Evolutionary conservation across 2,888 invertebrate species (phyloP).

Genomic region (Cyaniris semiargus): DNA sequence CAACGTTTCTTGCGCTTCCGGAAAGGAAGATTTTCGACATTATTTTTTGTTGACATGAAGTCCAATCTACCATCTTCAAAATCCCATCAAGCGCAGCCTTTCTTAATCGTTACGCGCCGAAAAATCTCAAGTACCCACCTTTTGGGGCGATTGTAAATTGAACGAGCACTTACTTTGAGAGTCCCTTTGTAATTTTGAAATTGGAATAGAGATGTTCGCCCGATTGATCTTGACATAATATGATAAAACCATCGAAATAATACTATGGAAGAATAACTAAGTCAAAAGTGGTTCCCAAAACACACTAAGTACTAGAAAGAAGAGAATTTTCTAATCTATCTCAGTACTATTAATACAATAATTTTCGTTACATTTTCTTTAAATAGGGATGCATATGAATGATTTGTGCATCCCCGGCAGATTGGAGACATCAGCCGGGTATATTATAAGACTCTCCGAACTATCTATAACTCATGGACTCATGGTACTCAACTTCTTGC

Average conservation of each 20-base stretch:
- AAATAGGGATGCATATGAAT: no score
- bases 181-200: slow-evolving; percentile 17
- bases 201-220: slow-evolving; percentile 9
- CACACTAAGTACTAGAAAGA: no score
- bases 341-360: no score
- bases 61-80: neutral
- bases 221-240: neutral
- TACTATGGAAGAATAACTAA: neutral
- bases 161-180: slow-evolving; percentile 7
- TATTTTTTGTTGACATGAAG: neutral
- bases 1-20: no score
- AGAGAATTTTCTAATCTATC: no score
- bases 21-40: neutral
- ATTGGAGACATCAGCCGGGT: no score
- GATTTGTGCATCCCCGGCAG: no score
- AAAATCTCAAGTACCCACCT: slow-evolving; percentile 6
- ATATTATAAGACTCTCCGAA: no score
- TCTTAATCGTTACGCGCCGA: slow-evolving; percentile 4
- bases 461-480: no score
- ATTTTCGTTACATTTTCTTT: no score
- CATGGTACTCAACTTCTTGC: no score
- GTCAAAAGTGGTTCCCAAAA: neutral
- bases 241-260: neutral
- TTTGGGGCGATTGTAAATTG: slow-evolving; percentile 14
- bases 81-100: neutral